Conservation (phyloP, 2,113 vertebrate genomes). For the Mormyrus iriodes region DNA sequence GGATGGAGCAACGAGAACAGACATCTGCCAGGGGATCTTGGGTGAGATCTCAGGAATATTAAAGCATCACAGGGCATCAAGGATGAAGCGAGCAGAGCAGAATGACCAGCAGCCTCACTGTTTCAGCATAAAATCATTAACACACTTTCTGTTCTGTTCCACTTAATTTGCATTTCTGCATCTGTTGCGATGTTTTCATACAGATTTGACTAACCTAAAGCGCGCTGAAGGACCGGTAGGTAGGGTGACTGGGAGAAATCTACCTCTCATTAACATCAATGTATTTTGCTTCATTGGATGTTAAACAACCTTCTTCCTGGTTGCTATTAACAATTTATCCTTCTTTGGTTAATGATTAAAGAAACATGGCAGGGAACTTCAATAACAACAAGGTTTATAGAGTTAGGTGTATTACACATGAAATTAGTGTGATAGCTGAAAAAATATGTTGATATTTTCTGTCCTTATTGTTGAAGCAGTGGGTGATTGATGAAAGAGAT, state of each 20-base stretch:
- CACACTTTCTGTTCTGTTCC: not conserved
- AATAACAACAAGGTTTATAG: not conserved
- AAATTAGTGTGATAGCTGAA: not conserved
- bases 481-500: too few relatives aligned
- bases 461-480: not conserved
- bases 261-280: not conserved
- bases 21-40: conserved; percentile 63
- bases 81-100: not conserved
- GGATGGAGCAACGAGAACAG: conserved; percentile 56
- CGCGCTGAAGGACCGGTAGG: not conserved
- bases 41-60: conserved; percentile 47
- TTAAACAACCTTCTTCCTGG: not conserved
- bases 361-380: not conserved
- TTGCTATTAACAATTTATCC: not conserved
- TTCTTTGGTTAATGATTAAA: not conserved
- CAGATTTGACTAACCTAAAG: not conserved
- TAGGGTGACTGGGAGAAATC: not conserved
- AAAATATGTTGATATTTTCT: not conserved
- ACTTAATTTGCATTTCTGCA: not conserved
- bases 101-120: not conserved
- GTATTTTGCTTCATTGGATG: not conserved
- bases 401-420: not conserved
- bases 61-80: not conserved
- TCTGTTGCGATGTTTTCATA: not conserved
- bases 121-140: not conserved